These are phyloP conservation scores for Rhyacophila brunnea DNA, from an alignment of 1,140 invertebrate species.

Conservation along the genomic window DNA sequence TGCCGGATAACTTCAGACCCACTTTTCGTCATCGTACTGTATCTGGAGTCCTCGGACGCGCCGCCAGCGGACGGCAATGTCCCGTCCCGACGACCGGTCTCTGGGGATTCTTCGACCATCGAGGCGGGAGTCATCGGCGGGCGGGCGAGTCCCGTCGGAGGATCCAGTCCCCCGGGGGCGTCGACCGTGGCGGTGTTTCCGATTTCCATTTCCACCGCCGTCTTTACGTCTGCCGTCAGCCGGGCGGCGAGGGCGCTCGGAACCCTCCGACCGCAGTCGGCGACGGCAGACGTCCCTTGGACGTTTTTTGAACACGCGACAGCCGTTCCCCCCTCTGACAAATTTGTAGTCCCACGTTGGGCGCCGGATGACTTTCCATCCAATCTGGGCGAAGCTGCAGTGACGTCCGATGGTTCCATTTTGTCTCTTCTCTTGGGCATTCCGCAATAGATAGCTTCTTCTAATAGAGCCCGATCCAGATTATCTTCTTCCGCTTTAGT, in stretches of 20 bases:
- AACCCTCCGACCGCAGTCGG: conserved; percentile 13
- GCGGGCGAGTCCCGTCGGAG: neutral
- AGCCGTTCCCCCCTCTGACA: conserved; percentile 3
- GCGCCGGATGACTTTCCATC: neutral
- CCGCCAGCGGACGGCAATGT: conserved; percentile 11
- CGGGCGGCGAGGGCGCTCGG: conserved; percentile 11
- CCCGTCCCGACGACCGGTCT: neutral
- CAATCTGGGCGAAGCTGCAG: neutral
- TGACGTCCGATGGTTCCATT: conserved; percentile 6
- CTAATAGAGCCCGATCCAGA: conserved; percentile 24
- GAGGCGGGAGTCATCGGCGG: conserved; percentile 23
- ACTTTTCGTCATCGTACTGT: conserved; percentile 21
- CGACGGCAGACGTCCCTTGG: conserved; percentile 47
- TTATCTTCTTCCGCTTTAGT: conserved; percentile 39
- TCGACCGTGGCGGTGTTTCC: conserved; percentile 38
- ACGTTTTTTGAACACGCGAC: conserved; percentile 49
- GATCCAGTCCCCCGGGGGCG: conserved; percentile 32
- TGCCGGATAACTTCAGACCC: conserved; percentile 17
- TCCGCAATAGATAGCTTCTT: conserved; percentile 31
- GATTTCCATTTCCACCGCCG: conserved; percentile 43
- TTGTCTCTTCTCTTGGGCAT: conserved; percentile 29
- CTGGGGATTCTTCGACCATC: conserved; percentile 33
- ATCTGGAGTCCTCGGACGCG: conserved; percentile 12
- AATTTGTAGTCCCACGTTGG: neutral
- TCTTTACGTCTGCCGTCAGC: conserved; percentile 32